A percentile compares a stretch with the other conserved stretches of the same genome.
These are phyloP conservation scores for Trogon surrucura DNA, from an alignment of 2,113 vertebrate genomes.

Conservation along the genomic window DNA sequence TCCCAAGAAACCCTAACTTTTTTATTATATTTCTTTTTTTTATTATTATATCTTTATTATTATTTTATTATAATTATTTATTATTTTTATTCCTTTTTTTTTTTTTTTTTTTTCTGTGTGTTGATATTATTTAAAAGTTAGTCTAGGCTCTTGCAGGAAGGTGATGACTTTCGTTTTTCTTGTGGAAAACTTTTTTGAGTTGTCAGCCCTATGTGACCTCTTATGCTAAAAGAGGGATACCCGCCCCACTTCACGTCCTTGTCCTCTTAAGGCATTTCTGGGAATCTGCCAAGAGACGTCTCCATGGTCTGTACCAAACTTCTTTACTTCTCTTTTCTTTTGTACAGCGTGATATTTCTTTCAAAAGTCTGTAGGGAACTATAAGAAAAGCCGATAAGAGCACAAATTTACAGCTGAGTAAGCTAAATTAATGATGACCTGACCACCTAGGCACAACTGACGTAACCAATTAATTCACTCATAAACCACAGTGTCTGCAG, in stretches of 20 bases:
- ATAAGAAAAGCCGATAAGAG: neutral
- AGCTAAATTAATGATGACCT: neutral
- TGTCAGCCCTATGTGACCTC: rapidly evolving
- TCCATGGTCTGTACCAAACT: neutral
- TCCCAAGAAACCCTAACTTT: neutral
- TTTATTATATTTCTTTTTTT: neutral
- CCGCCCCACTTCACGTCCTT: neutral
- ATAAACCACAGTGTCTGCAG: neutral
- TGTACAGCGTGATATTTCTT: neutral
- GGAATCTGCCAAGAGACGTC: neutral
- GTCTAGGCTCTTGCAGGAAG: neutral
- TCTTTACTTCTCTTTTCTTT: neutral
- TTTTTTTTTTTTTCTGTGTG: rapidly evolving
- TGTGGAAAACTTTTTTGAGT: neutral
- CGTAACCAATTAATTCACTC: neutral
- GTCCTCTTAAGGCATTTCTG: neutral
- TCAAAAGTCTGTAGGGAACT: neutral
- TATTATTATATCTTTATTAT: too few species aligned
- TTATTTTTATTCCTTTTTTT: too few species aligned
- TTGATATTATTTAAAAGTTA: neutral
- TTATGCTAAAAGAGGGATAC: neutral
- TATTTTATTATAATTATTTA: too few species aligned
- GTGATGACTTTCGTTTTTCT: neutral
- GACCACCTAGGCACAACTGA: neutral
- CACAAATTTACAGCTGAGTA: neutral